Conservation (phyloP, 92 coral and sea anemone genomes). For the Heteractis magnifica region DNA sequence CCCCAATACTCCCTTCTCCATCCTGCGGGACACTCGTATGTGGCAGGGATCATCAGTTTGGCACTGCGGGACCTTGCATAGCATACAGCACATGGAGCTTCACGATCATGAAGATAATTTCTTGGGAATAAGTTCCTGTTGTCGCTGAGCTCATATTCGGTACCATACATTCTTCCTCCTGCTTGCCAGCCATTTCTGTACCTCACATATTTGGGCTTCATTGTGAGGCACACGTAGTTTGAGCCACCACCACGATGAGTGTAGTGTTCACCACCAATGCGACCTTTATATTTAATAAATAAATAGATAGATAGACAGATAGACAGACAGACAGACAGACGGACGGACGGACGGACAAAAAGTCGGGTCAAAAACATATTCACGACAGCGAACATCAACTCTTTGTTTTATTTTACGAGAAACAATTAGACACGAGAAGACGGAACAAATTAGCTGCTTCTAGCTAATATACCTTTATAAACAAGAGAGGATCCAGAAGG, state of each 20-base stretch:
- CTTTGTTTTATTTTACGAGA: too few relatives aligned
- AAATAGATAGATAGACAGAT: too few relatives aligned
- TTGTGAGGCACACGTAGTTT: constrained; percentile 52
- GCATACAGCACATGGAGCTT: constrained; percentile 74
- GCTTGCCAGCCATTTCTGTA: constrained; percentile 33
- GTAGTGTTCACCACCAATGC: constrained; percentile 39
- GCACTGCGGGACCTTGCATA: constrained; percentile 60
- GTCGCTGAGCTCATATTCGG: constrained; percentile 50
- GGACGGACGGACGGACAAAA: too few relatives aligned
- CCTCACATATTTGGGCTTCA: constrained; percentile 44
- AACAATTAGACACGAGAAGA: not conserved
- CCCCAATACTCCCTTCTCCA: constrained; percentile 84
- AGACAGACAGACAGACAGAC: too few relatives aligned
- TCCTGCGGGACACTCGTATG: constrained; percentile 71
- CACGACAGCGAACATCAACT: too few relatives aligned
- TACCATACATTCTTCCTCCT: constrained; percentile 49
- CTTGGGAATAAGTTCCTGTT: constrained; percentile 18
- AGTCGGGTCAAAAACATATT: too few relatives aligned
- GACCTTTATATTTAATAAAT: constrained; percentile 4
- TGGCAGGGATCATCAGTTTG: constrained; percentile 74
- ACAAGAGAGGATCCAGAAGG: constrained; percentile 36
- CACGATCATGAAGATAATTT: constrained; percentile 42
- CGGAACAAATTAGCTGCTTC: too few relatives aligned
- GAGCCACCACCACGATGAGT: constrained; percentile 47
- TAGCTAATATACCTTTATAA: constrained; percentile 27